Percentiles rank a stretch among this genome's conserved stretches.
These are phyloP conservation scores for Eciton burchellii DNA, from an alignment of 1,140 invertebrate species.

Conservation along the genomic window DNA sequence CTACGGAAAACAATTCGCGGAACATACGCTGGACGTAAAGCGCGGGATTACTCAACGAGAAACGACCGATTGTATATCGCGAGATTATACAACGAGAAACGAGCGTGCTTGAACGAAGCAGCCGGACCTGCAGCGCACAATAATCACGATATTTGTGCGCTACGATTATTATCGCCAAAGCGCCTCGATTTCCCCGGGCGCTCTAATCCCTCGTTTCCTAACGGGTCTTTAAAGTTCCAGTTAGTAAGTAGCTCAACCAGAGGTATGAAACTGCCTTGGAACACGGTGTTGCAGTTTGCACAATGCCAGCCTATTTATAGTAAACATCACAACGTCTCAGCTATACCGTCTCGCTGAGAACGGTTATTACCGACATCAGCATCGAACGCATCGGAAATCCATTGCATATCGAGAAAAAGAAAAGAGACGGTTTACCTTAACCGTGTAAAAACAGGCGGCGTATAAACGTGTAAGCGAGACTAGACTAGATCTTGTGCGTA, in stretches of 20 bases:
- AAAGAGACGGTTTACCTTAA: too few species aligned
- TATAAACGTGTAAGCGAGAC: too few species aligned
- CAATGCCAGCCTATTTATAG: constrained; percentile 20
- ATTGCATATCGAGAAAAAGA: not conserved
- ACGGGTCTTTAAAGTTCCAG: constrained; percentile 53
- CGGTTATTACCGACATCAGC: not conserved
- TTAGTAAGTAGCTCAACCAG: constrained; percentile 29
- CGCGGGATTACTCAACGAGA: constrained; percentile 41
- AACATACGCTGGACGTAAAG: constrained; percentile 24
- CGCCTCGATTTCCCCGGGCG: constrained; percentile 58
- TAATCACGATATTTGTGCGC: constrained; percentile 67
- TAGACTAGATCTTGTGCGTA: too few species aligned
- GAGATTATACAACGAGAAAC: constrained; percentile 43
- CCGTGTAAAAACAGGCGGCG: too few species aligned
- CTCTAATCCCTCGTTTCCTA: constrained; percentile 48
- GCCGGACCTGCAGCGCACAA: not conserved
- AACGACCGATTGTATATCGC: constrained; percentile 47
- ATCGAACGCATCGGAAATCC: not conserved
- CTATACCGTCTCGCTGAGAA: not conserved
- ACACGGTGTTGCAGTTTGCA: constrained; percentile 17
- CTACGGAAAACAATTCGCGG: constrained; percentile 25
- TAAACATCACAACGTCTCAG: constrained; percentile 7
- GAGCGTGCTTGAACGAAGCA: constrained; percentile 47
- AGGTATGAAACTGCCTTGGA: constrained; percentile 42
- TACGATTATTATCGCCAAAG: constrained; percentile 65